A percentile compares a stretch with the other conserved stretches of the same genome.
Evolutionary conservation across 2,113 vertebrate species (phyloP).

Genomic region (Mesoclemmys tuberculata): DNA sequence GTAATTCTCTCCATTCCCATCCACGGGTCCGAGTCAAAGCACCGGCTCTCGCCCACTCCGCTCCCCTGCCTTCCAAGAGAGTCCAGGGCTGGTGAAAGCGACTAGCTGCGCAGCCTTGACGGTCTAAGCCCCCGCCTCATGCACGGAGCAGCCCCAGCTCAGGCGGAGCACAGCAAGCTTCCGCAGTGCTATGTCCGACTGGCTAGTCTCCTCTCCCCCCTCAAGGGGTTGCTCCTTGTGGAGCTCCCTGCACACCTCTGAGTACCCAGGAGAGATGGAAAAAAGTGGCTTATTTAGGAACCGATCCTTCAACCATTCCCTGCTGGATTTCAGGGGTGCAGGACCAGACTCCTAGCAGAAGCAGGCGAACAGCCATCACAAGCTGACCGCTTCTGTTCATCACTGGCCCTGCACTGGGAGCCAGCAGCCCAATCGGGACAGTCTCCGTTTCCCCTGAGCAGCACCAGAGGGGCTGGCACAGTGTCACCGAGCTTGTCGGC

Average conservation of each 20-base stretch:
- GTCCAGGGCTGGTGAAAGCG: not conserved
- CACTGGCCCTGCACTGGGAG: not conserved
- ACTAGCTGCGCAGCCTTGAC: not conserved
- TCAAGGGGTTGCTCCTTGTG: not conserved
- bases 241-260: not conserved
- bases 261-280: not conserved
- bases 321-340: not conserved
- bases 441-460: no score
- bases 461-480: not conserved
- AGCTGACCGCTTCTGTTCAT: not conserved
- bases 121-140: not conserved
- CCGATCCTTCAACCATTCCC: not conserved
- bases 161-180: no score
- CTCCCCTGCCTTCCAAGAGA: not conserved
- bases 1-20: not conserved
- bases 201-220: not conserved
- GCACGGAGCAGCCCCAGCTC: not conserved
- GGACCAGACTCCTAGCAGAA: not conserved
- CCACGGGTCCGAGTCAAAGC: not conserved
- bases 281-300: not conserved
- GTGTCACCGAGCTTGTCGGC: fast-evolving
- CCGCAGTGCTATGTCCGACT: not conserved
- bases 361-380: not conserved
- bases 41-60: not conserved
- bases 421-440: not conserved